Base-by-base conservation (phyloP, 2,113 vertebrate species). In the Elephantulus edwardii region DNA sequence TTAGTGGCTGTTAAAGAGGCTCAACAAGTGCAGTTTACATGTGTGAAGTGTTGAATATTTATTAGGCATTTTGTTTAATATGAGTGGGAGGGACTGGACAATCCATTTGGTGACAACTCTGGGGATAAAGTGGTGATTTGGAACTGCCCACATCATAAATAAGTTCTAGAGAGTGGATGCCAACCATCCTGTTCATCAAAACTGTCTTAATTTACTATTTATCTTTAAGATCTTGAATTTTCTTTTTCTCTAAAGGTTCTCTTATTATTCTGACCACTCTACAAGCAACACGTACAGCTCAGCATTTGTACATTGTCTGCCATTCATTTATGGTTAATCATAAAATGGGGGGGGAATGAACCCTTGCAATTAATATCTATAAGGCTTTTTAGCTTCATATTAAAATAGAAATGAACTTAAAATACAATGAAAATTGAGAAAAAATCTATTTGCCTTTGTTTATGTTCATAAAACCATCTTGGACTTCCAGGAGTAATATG, bases 1-100 rank as follows among this genome's bases (percentile, higher is more conserved):
- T 95, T 95, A 93, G 84, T 50, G 62, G 46, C 56, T 93, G 62
- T 79, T 74, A 83, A 30, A 38, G 24, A 94, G 72, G 40, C 74
- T 90, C 92, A 96, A 93, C 84, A 92, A 94, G 83, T 89, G 30
- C 28, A 83, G 40, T 87, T 92, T 93, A 62, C 77, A 83, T 86
- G 74, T 95, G 86, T 50, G 81, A 93, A 91, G 16, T 62, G 40
- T 75, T 96, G 89, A 95, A 94, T 95, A 96, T 91, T 92, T 92
- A 92, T 93, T 93, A 94, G 86, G 75, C 30, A 40, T 82, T 42
- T 70, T 60, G 52, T 44, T 83, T 94, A 86, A 81, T 70, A 71
- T 56, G 72, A 81, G 71, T 68, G 74, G 64, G 64, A 90, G 42
- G 60, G 83, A 85, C 60, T 79, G 66, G 62, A 92, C 46, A 80